These are phyloP conservation scores for Megaleporinus macrocephalus DNA, from an alignment of 2,113 vertebrate species.

Conservation along the genomic window DNA sequence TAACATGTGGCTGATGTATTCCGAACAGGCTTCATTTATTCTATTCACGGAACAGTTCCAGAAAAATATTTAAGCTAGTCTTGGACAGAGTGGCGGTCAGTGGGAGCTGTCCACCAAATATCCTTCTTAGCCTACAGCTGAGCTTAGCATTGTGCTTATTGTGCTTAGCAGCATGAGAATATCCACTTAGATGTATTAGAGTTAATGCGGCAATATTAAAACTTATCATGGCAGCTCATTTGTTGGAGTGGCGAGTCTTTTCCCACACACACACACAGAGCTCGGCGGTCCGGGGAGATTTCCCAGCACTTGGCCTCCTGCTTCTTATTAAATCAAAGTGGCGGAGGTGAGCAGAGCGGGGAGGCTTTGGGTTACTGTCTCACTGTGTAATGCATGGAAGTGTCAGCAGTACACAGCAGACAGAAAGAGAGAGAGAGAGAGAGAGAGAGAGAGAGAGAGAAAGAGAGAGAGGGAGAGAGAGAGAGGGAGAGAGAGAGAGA, in stretches of 20 bases:
- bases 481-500: conserved; percentile 17
- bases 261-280: background rate
- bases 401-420: conserved; percentile 48
- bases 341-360: conserved; percentile 38
- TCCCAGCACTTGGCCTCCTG: conserved; percentile 19
- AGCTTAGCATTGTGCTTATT: background rate
- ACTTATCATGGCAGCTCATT: conserved; percentile 17
- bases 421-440: conserved; percentile 11
- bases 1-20: too few relatives aligned
- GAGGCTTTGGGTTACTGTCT: conserved; percentile 41
- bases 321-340: conserved; percentile 48
- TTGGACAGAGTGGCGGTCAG: background rate
- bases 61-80: background rate
- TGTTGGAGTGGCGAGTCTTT: conserved; percentile 14
- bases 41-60: background rate
- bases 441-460: conserved; percentile 21
- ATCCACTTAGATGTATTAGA: background rate
- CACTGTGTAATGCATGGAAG: conserved; percentile 46
- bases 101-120: background rate
- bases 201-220: conserved; percentile 27
- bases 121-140: background rate
- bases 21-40: too few relatives aligned
- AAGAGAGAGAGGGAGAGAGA: background rate
- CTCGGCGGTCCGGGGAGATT: conserved; percentile 14
- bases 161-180: background rate